Base-by-base conservation (phyloP, 1,140 invertebrate species). In the Penaeus vannamei region DNA sequence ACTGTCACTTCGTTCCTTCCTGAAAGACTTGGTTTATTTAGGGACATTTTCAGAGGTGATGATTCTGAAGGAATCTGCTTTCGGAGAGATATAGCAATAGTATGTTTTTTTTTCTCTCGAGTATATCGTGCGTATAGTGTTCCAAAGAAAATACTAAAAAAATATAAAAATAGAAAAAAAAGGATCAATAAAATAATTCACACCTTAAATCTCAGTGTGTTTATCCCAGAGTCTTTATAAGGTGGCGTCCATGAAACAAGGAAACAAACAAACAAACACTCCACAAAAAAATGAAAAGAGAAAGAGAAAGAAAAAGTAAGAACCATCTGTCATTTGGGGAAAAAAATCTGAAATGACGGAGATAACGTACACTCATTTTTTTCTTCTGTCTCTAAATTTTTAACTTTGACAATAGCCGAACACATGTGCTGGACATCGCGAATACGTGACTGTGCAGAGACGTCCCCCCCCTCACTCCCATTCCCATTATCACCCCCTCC, bases 111-210 rank as follows among this genome's bases (percentile, higher is more conserved):
- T 66, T 69, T 83, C 59, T 66, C 82, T 83, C 59, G 86, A 62
- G 66, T 61, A 23, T 82, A 60, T 83, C 23, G 81, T 84, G 42
- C 29, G 66, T 77, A 77, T 76, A 77, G 77, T 88, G 80, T 84
- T 77, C 86, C 80, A 88, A 88, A 88, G 86, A 88, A 77, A 88
- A 72, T 60, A 20, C 22, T 61, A 53, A 88, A 87, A 53, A 80
- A 82, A 32, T 26, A 60, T 59, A 20, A 69, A 32, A 46, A 66
- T 20, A 82, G 17, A 29, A 76, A 76, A 32, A 20, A 76, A 76
- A 32, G 17, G 29, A 76, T 76, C 29, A 17, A 76, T 20, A 76
- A 76, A 76, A n/a, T 76, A 32, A 76, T n/a, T 36, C 42, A 29
- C n/a, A 20, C 17, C 17, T 26, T 76, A 36, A 29, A 22, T 69